These are phyloP conservation scores for Ophioninae sp. DNA, from an alignment of 2,888 invertebrate genomes.

Conservation along the genomic window DNA sequence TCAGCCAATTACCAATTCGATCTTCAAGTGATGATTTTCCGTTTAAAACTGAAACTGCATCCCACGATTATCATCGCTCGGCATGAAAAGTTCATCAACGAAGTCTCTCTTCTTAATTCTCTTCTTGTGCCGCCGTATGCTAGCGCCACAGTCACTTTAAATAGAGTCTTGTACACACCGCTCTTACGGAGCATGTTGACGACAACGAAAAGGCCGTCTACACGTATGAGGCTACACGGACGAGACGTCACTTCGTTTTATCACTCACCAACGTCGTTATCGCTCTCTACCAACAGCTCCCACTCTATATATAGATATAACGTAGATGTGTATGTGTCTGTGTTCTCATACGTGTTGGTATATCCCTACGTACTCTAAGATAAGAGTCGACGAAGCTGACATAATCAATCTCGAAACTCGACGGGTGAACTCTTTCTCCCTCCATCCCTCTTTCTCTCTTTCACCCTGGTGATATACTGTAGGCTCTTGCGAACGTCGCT, in stretches of 20 bases:
- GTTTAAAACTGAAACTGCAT: not conserved
- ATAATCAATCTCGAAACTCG: slow-evolving; percentile 62
- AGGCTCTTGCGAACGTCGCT: slow-evolving; percentile 47
- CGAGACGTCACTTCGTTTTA: slow-evolving; percentile 59
- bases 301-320: slow-evolving; percentile 33
- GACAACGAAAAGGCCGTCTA: slow-evolving; percentile 28
- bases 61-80: not conserved
- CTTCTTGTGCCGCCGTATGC: not conserved
- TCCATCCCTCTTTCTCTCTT: slow-evolving; percentile 28
- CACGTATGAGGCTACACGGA: slow-evolving; percentile 31
- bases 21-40: not conserved
- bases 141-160: not conserved
- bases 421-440: slow-evolving; percentile 48
- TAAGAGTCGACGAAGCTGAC: slow-evolving; percentile 62
- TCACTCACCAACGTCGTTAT: slow-evolving; percentile 60
- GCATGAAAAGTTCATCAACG: not conserved
- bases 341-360: not conserved
- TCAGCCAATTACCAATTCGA: not conserved
- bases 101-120: not conserved
- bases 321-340: not conserved
- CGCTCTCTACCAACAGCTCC: slow-evolving; percentile 45
- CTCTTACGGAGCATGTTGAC: not conserved
- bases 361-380: slow-evolving; percentile 36
- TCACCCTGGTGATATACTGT: slow-evolving; percentile 26
- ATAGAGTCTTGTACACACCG: slow-evolving; percentile 21